Conservation (phyloP, 2,797 vertebrate species). For the Phrynocephalus vlangalii region DNA sequence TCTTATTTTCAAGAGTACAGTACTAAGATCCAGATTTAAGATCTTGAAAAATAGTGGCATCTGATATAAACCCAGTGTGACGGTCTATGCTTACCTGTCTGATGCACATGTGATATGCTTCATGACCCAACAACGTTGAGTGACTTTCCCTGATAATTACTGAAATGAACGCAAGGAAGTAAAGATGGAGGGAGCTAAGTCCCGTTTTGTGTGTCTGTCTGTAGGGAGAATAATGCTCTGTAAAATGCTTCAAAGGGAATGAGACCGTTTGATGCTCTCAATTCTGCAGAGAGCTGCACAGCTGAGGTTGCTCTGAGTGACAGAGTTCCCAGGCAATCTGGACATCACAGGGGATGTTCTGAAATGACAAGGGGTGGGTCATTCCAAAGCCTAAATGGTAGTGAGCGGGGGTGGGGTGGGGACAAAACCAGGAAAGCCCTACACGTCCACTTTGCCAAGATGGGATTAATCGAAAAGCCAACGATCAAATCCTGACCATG, state of each 20-base stretch:
- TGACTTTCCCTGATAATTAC: background rate
- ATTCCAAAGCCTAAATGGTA: background rate
- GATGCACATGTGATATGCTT: background rate
- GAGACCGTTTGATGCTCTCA: constrained; percentile 1
- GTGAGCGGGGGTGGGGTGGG: background rate
- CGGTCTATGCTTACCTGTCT: too few species aligned
- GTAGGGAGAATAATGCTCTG: constrained; percentile 18
- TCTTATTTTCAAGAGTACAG: too few species aligned
- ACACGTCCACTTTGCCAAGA: background rate
- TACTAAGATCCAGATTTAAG: too few species aligned
- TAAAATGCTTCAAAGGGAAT: constrained; percentile 46
- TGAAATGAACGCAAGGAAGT: background rate
- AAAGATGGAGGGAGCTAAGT: constrained; percentile 21
- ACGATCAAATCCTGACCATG: background rate
- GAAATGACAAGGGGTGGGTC: constrained; percentile 51
- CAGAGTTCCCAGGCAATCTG: constrained; percentile 25
- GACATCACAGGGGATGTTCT: constrained; percentile 6
- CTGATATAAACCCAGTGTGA: too few species aligned
- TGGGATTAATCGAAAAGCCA: too few species aligned
- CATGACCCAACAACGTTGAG: constrained; percentile 14
- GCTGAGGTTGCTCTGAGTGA: constrained; percentile 18
- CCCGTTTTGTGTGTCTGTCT: constrained; percentile 25
- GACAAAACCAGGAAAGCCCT: background rate
- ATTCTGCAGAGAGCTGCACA: constrained; percentile 53
- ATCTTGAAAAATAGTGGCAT: too few species aligned